phyloP scores from a whole-genome alignment of 2,888 invertebrate genomes.

The Morpho helenor region DNA sequence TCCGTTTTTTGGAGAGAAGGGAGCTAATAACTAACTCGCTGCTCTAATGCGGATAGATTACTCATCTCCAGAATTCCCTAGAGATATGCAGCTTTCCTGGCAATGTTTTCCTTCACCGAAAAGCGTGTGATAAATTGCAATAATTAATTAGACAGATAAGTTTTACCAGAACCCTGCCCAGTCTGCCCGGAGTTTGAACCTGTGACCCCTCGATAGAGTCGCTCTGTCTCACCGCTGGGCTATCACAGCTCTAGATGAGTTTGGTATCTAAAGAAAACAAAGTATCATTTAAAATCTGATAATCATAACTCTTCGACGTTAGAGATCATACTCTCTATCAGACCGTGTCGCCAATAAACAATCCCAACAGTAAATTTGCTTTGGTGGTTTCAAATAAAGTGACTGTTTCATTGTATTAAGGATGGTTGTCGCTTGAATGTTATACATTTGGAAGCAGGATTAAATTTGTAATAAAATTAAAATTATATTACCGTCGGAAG shows the following conservation, averaged over 20 bases:
- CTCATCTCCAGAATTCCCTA: no score
- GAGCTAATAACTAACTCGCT: conserved; percentile 1
- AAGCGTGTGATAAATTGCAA: no score
- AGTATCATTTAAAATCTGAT: conserved; percentile 21
- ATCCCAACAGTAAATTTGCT: conserved; percentile 24
- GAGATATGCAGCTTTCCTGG: no score
- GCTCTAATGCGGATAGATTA: no score
- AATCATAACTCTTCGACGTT: conserved; percentile 29
- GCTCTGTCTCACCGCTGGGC: no score
- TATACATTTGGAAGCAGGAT: conserved; percentile 18
- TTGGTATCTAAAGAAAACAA: conserved; percentile 16
- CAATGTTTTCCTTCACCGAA: no score
- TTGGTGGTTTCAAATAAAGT: not conserved
- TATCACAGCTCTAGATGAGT: not conserved
- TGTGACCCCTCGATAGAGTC: no score
- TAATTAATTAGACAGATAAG: no score
- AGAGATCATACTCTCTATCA: conserved; percentile 42
- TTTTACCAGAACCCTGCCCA: no score
- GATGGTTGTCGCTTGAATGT: conserved; percentile 19
- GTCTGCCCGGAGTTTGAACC: no score
- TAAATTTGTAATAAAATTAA: conserved; percentile 33
- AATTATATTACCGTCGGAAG: conserved; percentile 43
- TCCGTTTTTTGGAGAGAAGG: not conserved
- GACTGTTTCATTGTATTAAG: conserved; percentile 15
- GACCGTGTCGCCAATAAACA: conserved; percentile 43